These are phyloP conservation scores for Bombus turneri DNA, from an alignment of 1,140 invertebrate species.

Conservation along the genomic window DNA sequence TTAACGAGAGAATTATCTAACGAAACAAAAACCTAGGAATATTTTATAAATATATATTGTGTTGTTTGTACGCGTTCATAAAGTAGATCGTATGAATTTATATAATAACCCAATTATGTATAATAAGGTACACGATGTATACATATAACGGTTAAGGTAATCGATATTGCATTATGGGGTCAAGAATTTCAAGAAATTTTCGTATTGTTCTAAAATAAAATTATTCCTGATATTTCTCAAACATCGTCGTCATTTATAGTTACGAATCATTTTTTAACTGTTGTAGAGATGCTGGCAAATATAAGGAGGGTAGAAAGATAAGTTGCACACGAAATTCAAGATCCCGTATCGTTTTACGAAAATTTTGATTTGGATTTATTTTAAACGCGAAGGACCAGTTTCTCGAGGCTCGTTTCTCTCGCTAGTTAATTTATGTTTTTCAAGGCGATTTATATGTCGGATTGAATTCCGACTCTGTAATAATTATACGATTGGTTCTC, in stretches of 20 bases:
- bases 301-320: background rate
- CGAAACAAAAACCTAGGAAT: background rate
- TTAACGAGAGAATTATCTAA: background rate
- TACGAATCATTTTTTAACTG: background rate
- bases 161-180: background rate
- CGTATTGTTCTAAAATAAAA: background rate
- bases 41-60: background rate
- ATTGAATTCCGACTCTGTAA: slow-evolving; percentile 41
- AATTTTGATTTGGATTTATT: slow-evolving; percentile 38
- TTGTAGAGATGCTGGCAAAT: too few relatives aligned
- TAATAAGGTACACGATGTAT: too few relatives aligned
- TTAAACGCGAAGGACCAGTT: slow-evolving; percentile 32
- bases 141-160: background rate
- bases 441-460: slow-evolving; percentile 41
- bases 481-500: slow-evolving; percentile 42
- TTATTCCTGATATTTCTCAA: background rate
- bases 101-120: slow-evolving; percentile 17
- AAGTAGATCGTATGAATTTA: background rate
- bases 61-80: background rate
- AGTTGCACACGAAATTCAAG: slow-evolving; percentile 10
- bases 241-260: too few relatives aligned
- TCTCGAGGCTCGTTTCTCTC: slow-evolving; percentile 27
- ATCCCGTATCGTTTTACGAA: slow-evolving; percentile 39
- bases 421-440: slow-evolving; percentile 37
- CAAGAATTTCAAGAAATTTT: background rate